These are phyloP conservation scores for Pelodytes ibericus DNA, from an alignment of 2,797 vertebrate species.

Conservation along the genomic window DNA sequence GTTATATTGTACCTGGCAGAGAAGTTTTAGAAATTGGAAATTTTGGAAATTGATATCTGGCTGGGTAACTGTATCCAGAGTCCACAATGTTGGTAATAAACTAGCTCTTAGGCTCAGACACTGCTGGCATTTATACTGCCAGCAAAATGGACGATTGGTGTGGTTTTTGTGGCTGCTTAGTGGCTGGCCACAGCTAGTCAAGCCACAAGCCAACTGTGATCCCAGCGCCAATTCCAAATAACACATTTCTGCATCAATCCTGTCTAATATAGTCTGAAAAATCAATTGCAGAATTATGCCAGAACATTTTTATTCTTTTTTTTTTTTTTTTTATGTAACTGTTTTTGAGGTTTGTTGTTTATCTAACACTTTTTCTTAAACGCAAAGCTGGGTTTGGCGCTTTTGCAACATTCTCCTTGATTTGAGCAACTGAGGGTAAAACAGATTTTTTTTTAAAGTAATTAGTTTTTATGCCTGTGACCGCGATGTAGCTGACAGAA, in stretches of 20 bases:
- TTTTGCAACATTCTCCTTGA: conserved; percentile 16
- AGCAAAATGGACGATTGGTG: conserved; percentile 22
- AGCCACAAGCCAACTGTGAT: conserved; percentile 12
- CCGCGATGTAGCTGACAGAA: too few species aligned
- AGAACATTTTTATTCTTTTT: too few species aligned
- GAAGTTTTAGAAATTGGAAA: neutral
- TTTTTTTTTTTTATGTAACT: too few species aligned
- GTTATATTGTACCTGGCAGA: conserved; percentile 17
- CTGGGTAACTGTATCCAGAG: conserved; percentile 13
- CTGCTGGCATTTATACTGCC: conserved; percentile 6
- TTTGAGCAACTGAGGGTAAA: conserved; percentile 6
- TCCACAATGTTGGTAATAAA: neutral
- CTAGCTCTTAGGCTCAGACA: neutral
- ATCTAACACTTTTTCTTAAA: conserved; percentile 15
- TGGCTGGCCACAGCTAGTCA: conserved; percentile 30
- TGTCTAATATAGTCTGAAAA: too few species aligned
- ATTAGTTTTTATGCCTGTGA: too few species aligned
- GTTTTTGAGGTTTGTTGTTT: neutral
- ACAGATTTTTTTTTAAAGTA: conserved; percentile 10
- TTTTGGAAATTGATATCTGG: neutral
- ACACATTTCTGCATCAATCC: neutral
- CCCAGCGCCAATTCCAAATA: neutral
- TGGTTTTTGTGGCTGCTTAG: conserved; percentile 36
- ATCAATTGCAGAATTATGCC: too few species aligned
- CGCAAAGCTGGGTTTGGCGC: conserved; percentile 1